Evolutionary conservation across 2,113 vertebrate genomes (phyloP), one percentile per base, ranked within the genome.

Genomic region (Alligator sinensis): DNA sequence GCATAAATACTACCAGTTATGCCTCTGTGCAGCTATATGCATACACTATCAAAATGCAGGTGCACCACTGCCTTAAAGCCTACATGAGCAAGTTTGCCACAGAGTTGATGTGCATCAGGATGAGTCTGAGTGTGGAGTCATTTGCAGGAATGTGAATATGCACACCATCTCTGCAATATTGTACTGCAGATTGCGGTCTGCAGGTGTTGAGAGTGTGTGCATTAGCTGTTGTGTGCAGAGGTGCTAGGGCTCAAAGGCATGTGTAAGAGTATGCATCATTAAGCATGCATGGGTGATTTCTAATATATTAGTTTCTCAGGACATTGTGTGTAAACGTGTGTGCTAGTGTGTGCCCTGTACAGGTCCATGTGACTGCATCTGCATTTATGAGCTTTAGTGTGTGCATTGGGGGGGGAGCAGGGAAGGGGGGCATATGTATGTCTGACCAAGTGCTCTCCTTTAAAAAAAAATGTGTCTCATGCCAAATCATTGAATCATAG

Each of bases 181-280:
- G 47, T 47, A 47, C 47, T 47, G 47, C 47, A 47, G 47, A 47
- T 47, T 47, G 47, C 47, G 47, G 70, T 24, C 70, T 24, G 34
- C 34, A 72, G 2, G 12, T 47, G 34, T 28, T 14, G 14, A 15
- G 14, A 47, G 10, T 16, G 14, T 1, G 0, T n/a, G 64, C 28
- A 66, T 28, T 28, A 28, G 21, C 27, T 86, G 77, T 75, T 61
- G 7, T 55, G 54, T 15, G 70, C 61, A 79, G 38, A 66, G 28
- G 61, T 15, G 25, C 22, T 34, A 62, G 59, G 68, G 24, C 54
- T 82, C 55, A 24, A 60, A 16, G 15, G 30, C 3, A 11, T 19
- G 9, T 24, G 28, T 82, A 27, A 25, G 68, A 38, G n/a, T 12
- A 38, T 2, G 16, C 60, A 59, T 22, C 77, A 63, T 24, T 17